Evolutionary conservation across 2,797 vertebrate genomes (phyloP), one percentile per base, ranked within the genome.

Genomic region (Eulemur rubriventer): DNA sequence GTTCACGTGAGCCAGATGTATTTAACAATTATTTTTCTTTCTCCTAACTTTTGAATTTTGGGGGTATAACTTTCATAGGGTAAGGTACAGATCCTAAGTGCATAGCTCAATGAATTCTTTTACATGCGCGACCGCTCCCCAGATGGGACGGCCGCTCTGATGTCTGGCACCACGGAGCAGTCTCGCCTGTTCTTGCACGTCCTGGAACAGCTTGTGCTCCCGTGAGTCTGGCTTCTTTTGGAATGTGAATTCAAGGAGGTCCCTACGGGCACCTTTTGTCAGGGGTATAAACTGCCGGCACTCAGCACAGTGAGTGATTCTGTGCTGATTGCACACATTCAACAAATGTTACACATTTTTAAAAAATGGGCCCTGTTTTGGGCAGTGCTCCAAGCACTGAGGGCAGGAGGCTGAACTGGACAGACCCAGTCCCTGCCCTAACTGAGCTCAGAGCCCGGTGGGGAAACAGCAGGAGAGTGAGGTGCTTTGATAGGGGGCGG

Each of bases 91-190:
- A 13, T 41, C 83, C 14, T 2, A 6, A 14, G 73, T 10, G 41
- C 20, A 12, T 1, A 8, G 12, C 16, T 18, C 52, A 12, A 10
- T n/a, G 59, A 4, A 2, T 26, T 38, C 26, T 33, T 33, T 83
- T 7, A 2, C 18, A 0, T 0, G 12, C 7, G 48, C 16, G 59
- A 22, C 79, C 7, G 0, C 38, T n/a, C 3, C 55, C 22, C 13
- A 6, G 55, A 33, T 5, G 55, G 63, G 7, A 13, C 3, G 1
- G 35, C 57, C 12, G 2, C 46, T 30, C 46, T 43, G 13, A 20
- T 2, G 9, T 48, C 13, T 8, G 18, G 91, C 4, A 0, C 28
- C 43, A 0, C 2, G 46, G 78, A 20, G 30, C 5, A 30, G 22
- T 17, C 10, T 14, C 30, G 50, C 24, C n/a, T 20, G 17, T 65